Evolutionary conservation across 92 coral and sea anemone species (phyloP), one percentile per base, ranked within the genome.

Genomic region (Epizoanthus ramosus): DNA sequence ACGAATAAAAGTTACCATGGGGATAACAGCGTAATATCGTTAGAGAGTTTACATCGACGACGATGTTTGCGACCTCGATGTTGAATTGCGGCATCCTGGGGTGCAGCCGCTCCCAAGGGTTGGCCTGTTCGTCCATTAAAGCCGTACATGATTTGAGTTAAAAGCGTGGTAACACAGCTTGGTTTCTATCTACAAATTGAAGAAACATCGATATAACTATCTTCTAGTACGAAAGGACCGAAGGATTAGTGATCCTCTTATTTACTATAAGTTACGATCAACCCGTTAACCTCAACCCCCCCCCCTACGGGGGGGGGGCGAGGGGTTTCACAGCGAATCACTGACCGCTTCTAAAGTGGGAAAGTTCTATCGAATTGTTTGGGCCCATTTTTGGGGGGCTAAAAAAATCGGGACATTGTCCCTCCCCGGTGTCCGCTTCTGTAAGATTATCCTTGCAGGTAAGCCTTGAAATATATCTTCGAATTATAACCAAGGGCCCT

Each of bases 31-130:
- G 92, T 88, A 87, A 92, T 92, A 85, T 87, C 92, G 94, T 92
- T 85, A 63, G 94, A 92, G 97, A 90, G 97, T 70, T 86, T 67
- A 80, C 31, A 87, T 92, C 84, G 93, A 90, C 89, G 94, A 92
- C 94, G 92, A 79, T 87, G 97, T 92, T 92, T 90, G 97, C 94
- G 92, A 92, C 97, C 97, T 92, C 97, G 97, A 92, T 92, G 97
- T 92, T 92, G 97, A 92, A 92, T 92, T 92, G 94, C 88, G 91
- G 92, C 87, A 81, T 84, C 97, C 97, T 90, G 90, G 94, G 94
- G 92, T 87, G 97, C 88, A 92, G 97, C 90, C 93, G 89, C 97
- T 86, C 90, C 89, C 92, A 88, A 93, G 92, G 97, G 97, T 93
- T 88, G 97, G 97, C 73, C 94, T 93, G 97, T 93, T 93, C 97